Conservation (phyloP, 1,140 invertebrate species). For the Brachionus angularis region DNA sequence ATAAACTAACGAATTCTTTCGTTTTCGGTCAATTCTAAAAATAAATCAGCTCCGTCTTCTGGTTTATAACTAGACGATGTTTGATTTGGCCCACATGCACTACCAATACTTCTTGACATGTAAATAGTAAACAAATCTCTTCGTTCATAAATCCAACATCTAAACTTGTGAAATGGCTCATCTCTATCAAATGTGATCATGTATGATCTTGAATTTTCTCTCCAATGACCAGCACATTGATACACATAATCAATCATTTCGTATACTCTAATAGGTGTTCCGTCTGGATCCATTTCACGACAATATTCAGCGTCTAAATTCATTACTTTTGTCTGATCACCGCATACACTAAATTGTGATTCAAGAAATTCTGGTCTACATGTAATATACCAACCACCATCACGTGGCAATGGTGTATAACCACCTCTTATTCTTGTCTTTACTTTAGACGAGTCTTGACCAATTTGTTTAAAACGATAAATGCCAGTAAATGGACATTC, state of each 20-base stretch:
- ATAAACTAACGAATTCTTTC: constrained; percentile 35
- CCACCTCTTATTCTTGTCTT: constrained; percentile 43
- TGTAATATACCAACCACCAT: constrained; percentile 42
- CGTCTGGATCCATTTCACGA: constrained; percentile 28
- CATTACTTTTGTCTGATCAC: constrained; percentile 44
- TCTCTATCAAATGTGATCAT: constrained; percentile 44
- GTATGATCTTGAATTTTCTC: constrained; percentile 33
- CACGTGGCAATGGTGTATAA: constrained; percentile 26
- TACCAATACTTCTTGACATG: constrained; percentile 35
- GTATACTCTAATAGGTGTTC: constrained; percentile 40
- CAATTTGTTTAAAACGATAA: constrained; percentile 37
- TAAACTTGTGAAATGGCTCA: constrained; percentile 37
- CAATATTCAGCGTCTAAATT: constrained; percentile 42
- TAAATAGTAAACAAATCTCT: constrained; percentile 41
- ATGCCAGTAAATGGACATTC: constrained; percentile 45
- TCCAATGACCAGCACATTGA: constrained; percentile 43
- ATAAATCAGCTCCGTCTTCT: constrained; percentile 39
- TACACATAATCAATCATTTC: constrained; percentile 44
- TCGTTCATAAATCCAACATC: constrained; percentile 44
- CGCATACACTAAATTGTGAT: constrained; percentile 39
- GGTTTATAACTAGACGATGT: constrained; percentile 19
- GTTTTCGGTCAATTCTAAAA: constrained; percentile 32
- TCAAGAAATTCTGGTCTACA: constrained; percentile 6
- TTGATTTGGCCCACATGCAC: constrained; percentile 38
- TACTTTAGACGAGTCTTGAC: not conserved